These are phyloP conservation scores for Drosophila ironensis DNA, from an alignment of 1,140 invertebrate species.

Conservation along the genomic window DNA sequence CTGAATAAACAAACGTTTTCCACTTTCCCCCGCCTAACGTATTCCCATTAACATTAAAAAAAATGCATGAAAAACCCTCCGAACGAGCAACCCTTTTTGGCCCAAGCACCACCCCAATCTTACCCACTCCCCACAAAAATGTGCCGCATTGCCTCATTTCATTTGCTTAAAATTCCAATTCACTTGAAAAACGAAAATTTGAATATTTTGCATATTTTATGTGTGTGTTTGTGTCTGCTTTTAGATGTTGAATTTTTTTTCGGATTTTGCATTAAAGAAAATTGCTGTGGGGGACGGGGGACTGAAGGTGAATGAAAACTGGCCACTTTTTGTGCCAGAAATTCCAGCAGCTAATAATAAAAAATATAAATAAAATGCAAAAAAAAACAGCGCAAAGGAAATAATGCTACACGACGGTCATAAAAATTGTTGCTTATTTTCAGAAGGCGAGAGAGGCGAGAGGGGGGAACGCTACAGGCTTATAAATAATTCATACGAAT, in stretches of 20 bases:
- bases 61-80: neutral
- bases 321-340: constrained; percentile 48
- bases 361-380: constrained; percentile 42
- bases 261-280: constrained; percentile 58
- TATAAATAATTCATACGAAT: constrained; percentile 76
- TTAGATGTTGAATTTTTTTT: constrained; percentile 19
- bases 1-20: constrained; percentile 45
- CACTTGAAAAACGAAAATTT: constrained; percentile 62
- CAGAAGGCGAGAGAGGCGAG: neutral
- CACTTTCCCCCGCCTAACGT: constrained; percentile 14
- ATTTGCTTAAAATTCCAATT: constrained; percentile 78
- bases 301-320: constrained; percentile 19
- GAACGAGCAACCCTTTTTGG: constrained; percentile 58
- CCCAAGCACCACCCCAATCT: constrained; percentile 7
- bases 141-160: constrained; percentile 52
- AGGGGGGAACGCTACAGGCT: constrained; percentile 35
- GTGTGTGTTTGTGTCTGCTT: constrained; percentile 35
- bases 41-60: constrained; percentile 54
- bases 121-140: constrained; percentile 20
- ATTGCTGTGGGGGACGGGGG: constrained; percentile 10
- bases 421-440: constrained; percentile 75
- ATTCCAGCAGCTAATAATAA: constrained; percentile 72
- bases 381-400: constrained; percentile 13
- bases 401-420: constrained; percentile 47
- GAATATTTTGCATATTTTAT: constrained; percentile 74